Evolutionary conservation across 1,140 invertebrate species (phyloP).

Genomic region (Nasonia giraulti): DNA sequence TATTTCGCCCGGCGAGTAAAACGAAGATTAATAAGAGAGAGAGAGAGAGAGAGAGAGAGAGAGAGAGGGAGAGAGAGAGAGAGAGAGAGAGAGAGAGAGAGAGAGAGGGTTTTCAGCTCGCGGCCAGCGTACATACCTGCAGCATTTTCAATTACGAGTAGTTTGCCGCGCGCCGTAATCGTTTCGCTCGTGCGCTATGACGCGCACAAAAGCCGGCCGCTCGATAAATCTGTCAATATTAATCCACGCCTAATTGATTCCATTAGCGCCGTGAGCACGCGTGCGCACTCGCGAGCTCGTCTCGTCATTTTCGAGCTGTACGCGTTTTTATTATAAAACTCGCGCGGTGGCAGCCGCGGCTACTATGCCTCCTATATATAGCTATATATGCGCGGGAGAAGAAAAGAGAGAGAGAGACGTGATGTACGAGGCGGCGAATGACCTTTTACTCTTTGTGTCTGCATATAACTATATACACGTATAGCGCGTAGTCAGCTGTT

Average conservation of each 20-base stretch:
- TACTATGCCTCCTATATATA: neutral
- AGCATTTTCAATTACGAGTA: constrained; percentile 62
- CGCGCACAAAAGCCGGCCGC: constrained; percentile 58
- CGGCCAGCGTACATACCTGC: neutral
- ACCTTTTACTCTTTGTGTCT: constrained; percentile 2
- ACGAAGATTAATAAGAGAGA: constrained; percentile 41
- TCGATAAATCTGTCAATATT: constrained; percentile 69
- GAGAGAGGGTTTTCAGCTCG: constrained; percentile 26
- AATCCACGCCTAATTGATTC: constrained; percentile 66
- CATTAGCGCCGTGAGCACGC: constrained; percentile 58
- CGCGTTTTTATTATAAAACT: constrained; percentile 13
- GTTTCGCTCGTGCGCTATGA: constrained; percentile 51
- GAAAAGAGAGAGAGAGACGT: neutral
- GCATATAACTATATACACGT: neutral
- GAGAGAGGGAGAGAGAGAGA: constrained; percentile 1
- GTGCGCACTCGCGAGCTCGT: neutral
- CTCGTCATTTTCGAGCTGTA: constrained; percentile 13
- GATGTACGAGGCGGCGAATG: neutral
- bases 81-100: constrained; percentile 27
- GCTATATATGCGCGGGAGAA: neutral
- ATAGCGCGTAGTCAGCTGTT: neutral
- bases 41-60: constrained; percentile 13
- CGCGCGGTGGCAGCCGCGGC: neutral
- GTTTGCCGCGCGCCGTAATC: constrained; percentile 49
- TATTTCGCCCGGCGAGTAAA: constrained; percentile 1